Conservation (phyloP, 2,888 invertebrate genomes). For the Habroteleia sp. region DNA sequence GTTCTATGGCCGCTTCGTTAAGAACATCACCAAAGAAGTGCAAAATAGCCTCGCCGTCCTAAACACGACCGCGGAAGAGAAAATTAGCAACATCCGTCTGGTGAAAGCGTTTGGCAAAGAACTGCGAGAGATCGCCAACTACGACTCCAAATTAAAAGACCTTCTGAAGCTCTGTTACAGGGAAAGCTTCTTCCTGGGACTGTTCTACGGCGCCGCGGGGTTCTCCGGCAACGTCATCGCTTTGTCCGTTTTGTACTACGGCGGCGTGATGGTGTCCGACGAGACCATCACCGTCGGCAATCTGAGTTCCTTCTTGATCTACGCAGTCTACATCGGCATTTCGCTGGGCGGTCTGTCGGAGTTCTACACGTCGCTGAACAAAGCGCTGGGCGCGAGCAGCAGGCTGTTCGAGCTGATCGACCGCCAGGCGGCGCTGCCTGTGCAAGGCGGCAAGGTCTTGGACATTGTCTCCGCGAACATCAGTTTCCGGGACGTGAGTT, state of each 20-base stretch:
- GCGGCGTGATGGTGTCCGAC: conserved; percentile 92
- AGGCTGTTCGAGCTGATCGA: conserved; percentile 95
- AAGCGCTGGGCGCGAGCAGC: conserved; percentile 94
- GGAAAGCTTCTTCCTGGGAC: conserved; percentile 92
- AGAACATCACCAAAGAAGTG: conserved; percentile 90
- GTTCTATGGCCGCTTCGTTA: conserved; percentile 91
- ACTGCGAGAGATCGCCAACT: conserved; percentile 87
- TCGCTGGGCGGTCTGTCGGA: conserved; percentile 94
- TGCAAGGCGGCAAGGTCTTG: conserved; percentile 82
- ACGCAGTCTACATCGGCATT: conserved; percentile 96
- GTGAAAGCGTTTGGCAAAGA: conserved; percentile 97
- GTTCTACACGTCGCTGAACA: conserved; percentile 96
- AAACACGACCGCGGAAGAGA: conserved; percentile 88
- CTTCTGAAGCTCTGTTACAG: conserved; percentile 91
- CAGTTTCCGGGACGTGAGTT: conserved; percentile 87
- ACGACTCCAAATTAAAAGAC: conserved; percentile 85
- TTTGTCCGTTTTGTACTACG: conserved; percentile 94
- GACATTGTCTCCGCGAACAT: conserved; percentile 85
- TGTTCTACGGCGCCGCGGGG: conserved; percentile 95
- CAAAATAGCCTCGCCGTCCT: conserved; percentile 86
- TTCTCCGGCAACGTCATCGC: conserved; percentile 95
- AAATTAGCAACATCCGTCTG: conserved; percentile 94
- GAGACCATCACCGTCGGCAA: conserved; percentile 91
- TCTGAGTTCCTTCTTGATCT: conserved; percentile 95
- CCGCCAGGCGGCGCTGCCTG: conserved; percentile 88